Conservation (phyloP, 2,797 vertebrate species). For the Micromesistius poutassou region DNA sequence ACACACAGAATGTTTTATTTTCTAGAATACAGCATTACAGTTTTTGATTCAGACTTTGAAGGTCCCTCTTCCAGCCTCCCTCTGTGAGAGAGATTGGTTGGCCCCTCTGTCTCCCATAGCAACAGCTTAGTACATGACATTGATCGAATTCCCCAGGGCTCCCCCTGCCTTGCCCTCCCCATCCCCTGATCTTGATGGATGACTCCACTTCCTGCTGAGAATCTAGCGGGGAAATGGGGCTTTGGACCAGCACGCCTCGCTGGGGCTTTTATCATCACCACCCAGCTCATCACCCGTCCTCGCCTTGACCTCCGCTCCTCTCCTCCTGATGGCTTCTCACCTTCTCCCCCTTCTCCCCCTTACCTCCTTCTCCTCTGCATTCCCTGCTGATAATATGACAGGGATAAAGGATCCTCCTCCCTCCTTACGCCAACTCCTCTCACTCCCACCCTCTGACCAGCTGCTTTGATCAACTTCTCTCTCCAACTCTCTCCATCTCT, state of each 20-base stretch:
- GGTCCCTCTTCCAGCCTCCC: background rate
- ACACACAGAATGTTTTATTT: background rate
- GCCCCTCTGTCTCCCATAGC: conserved; percentile 25
- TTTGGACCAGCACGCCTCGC: background rate
- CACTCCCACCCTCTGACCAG: background rate
- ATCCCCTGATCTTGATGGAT: conserved; percentile 39
- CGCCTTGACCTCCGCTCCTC: conserved; percentile 3
- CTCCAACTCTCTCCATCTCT: no score
- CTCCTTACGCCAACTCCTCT: background rate
- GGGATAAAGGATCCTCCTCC: background rate
- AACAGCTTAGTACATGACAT: conserved; percentile 29
- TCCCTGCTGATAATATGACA: background rate
- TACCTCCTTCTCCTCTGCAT: conserved; percentile 14
- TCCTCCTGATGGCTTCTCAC: conserved; percentile 1
- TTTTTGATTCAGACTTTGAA: no score
- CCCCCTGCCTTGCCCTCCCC: background rate
- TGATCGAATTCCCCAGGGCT: conserved; percentile 31
- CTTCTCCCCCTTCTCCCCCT: conserved; percentile 6
- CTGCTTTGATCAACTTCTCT: background rate
- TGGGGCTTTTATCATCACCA: background rate
- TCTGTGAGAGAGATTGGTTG: conserved; percentile 25
- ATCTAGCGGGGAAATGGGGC: conserved; percentile 19
- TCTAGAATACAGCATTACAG: background rate
- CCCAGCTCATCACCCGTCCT: background rate
- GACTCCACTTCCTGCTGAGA: conserved; percentile 26